Conservation (phyloP, 2,888 invertebrate species). For the Dicyrtomina minuta region DNA sequence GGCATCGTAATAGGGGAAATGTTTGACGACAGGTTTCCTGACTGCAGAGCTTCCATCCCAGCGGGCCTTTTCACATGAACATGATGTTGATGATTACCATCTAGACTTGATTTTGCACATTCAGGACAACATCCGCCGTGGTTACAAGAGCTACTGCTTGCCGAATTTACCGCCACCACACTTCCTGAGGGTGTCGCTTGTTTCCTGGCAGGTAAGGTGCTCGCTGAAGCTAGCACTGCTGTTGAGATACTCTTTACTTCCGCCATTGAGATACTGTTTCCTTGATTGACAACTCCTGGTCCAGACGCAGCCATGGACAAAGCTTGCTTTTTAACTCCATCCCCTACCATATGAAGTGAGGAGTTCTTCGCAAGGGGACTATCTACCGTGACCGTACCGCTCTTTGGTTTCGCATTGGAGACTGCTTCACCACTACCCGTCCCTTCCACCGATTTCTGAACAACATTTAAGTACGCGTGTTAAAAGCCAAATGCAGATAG, state of each 20-base stretch:
- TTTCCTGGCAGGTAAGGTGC: slow-evolving; percentile 19
- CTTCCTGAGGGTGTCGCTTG: slow-evolving; percentile 20
- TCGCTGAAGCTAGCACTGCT: slow-evolving; percentile 1
- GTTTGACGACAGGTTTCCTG: slow-evolving; percentile 6
- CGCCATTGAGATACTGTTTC: slow-evolving; percentile 19
- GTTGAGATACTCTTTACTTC: slow-evolving; percentile 24
- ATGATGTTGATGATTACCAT: slow-evolving; percentile 28
- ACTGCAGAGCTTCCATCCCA: slow-evolving; percentile 29
- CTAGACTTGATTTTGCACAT: slow-evolving; percentile 38
- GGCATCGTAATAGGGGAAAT: slow-evolving; percentile 37
- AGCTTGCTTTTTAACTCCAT: slow-evolving; percentile 31
- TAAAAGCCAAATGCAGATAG: not conserved
- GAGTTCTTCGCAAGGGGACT: slow-evolving; percentile 11
- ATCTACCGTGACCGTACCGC: slow-evolving; percentile 9
- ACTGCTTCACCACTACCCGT: not conserved
- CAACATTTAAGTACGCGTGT: not conserved
- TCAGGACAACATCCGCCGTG: slow-evolving; percentile 35
- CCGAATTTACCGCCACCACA: too few relatives aligned
- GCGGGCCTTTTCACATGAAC: slow-evolving; percentile 42
- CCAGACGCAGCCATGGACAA: slow-evolving; percentile 15
- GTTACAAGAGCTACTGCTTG: slow-evolving; percentile 5
- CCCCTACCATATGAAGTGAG: slow-evolving; percentile 14
- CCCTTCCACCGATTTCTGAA: slow-evolving; percentile 10
- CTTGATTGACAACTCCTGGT: slow-evolving; percentile 19
- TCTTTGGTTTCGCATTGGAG: slow-evolving; percentile 21